These are phyloP conservation scores for Staurois parvus DNA, from an alignment of 2,797 vertebrate genomes.

Conservation along the genomic window DNA sequence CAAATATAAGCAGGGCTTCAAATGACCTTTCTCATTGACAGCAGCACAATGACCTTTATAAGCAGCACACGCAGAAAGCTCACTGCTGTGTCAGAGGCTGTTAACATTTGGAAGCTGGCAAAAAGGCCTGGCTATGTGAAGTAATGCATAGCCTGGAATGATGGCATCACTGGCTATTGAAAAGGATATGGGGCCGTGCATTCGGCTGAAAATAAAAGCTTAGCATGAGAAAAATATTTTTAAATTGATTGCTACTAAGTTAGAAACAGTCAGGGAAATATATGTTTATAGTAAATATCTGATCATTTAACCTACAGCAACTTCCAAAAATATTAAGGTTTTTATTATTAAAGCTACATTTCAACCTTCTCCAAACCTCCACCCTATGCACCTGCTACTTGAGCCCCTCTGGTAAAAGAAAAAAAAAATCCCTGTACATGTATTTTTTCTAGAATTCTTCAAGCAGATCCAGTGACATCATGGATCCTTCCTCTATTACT, in stretches of 20 bases:
- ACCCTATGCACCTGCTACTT: too few species aligned
- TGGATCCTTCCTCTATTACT: too few species aligned
- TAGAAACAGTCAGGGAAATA: background rate
- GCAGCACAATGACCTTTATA: slow-evolving; percentile 52
- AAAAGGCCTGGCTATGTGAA: slow-evolving; percentile 47
- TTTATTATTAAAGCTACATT: too few species aligned
- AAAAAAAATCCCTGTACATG: too few species aligned
- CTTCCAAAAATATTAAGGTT: too few species aligned
- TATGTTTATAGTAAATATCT: too few species aligned
- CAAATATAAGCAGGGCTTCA: slow-evolving; percentile 32
- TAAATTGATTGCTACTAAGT: too few species aligned
- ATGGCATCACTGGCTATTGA: slow-evolving; percentile 28
- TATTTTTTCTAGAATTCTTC: too few species aligned
- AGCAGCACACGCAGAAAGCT: slow-evolving; percentile 49
- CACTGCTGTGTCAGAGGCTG: slow-evolving; percentile 59
- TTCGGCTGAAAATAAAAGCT: background rate
- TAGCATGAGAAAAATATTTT: slow-evolving; percentile 3
- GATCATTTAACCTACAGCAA: too few species aligned
- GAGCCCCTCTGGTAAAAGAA: too few species aligned
- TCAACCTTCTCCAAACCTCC: too few species aligned
- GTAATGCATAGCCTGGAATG: slow-evolving; percentile 43
- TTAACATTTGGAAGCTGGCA: slow-evolving; percentile 55
- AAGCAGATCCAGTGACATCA: too few species aligned
- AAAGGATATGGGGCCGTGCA: slow-evolving; percentile 6
- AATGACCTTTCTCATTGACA: slow-evolving; percentile 58